Percentiles rank a stretch among this genome's conserved stretches.
These are phyloP conservation scores for Megaceryle alcyon DNA, from an alignment of 2,797 vertebrate genomes.

Conservation along the genomic window DNA sequence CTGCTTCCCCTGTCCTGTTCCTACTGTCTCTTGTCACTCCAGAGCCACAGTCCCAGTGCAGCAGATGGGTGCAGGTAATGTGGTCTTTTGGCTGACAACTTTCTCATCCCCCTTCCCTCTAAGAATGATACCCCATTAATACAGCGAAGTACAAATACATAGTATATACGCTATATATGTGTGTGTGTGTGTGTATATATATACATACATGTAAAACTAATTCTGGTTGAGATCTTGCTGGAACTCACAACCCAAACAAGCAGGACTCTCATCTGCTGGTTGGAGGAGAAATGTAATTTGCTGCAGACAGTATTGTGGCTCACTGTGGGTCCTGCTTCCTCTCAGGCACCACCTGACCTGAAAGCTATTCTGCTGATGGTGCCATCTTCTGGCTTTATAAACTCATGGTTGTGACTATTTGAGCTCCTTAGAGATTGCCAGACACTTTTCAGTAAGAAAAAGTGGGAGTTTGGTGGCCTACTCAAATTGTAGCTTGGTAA, in stretches of 20 bases:
- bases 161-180: neutral
- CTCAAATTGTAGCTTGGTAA: neutral
- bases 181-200: neutral
- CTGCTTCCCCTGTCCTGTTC: neutral
- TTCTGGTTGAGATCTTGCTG: neutral
- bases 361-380: neutral
- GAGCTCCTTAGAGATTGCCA: neutral
- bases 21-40: neutral
- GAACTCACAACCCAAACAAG: neutral
- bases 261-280: accelerated
- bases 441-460: neutral
- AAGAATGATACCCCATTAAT: neutral
- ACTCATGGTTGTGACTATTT: neutral
- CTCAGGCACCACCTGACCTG: neutral
- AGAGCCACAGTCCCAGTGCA: neutral
- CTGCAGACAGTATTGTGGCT: neutral
- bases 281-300: neutral
- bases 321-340: neutral
- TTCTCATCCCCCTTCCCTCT: neutral
- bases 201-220: neutral
- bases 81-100: neutral
- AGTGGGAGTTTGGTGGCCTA: neutral
- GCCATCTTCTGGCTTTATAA: neutral
- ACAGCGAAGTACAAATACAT: neutral
- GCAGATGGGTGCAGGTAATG: neutral